Evolutionary conservation across 2,888 invertebrate genomes (phyloP), one percentile per base, ranked within the genome.

Genomic region (Nomada hirtipes): DNA sequence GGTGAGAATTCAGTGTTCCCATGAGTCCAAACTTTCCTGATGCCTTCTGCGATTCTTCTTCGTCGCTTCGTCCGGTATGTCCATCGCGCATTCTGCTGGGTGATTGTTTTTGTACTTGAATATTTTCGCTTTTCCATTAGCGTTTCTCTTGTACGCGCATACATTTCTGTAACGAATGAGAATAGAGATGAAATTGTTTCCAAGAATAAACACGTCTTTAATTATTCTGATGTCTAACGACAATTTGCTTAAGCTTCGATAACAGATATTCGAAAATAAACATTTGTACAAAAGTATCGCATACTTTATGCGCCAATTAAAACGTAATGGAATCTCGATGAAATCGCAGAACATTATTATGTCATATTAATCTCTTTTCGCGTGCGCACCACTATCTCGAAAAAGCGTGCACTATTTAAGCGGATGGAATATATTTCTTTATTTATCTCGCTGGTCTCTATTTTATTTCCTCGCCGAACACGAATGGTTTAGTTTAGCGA

Each of bases 21-120:
- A 53, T 55, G 53, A 44, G 69, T 77, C 64, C 20, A 78, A 61
- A 36, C 36, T 36, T 42, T 50, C 26, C 13, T 23, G 15, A 42
- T 3, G 23, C 10, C 53, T 26, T 4, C 9, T 4, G 55, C 20
- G 36, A 36, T 36, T 36, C 7, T 60, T n/a, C 29, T 44, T 36
- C 20, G 44, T 10, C 47, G 57, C 42, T 57, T 9, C 20, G 15
- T 59, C 13, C 1, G 36, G 36, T 7, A 36, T 36, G 36, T 36
- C 36, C 36, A 36, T 36, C 36, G 36, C 7, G 9, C 36, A 36
- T 36, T 36, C 36, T 7, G 36, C 36, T 36, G 36, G 36, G 7
- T 36, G 36, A 7, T 36, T 36, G 36, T 7, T 57, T 36, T 13
- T 18, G 1, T 36, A 18, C 18, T 36, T n/a, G 23, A 65, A 50